A percentile compares a stretch with the other conserved stretches of the same genome.
phyloP scores from a whole-genome alignment of 2,888 invertebrate genomes.

The Lasius fuliginosus region DNA sequence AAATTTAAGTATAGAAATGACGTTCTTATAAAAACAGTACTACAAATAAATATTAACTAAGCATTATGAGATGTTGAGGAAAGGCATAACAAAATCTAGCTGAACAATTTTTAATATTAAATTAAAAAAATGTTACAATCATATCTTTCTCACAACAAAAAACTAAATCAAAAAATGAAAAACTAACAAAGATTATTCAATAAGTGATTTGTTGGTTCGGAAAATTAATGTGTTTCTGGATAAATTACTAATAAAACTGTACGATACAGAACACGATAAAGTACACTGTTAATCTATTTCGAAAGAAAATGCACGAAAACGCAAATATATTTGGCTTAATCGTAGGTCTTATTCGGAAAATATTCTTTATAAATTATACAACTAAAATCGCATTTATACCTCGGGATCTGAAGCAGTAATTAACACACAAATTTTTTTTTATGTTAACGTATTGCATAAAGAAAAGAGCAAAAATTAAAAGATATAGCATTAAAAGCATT shows the following conservation, averaged over 20 bases:
- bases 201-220: not conserved
- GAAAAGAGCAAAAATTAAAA: not conserved
- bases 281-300: not conserved
- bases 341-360: not conserved
- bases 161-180: not conserved
- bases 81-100: not conserved
- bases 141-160: not conserved
- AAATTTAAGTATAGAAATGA: not conserved
- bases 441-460: not conserved
- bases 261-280: not conserved
- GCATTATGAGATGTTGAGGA: not conserved
- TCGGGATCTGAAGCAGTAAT: constrained; percentile 12
- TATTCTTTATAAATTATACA: constrained; percentile 11
- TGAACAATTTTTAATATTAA: not conserved
- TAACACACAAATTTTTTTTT: not conserved
- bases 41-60: not conserved
- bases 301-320: constrained; percentile 2
- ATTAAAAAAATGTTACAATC: not conserved
- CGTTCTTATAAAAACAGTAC: not conserved
- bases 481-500: not conserved
- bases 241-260: not conserved
- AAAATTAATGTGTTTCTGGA: not conserved
- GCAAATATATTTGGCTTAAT: constrained; percentile 4
- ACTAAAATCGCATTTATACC: constrained; percentile 14
- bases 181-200: not conserved